Conservation (phyloP, 2,113 vertebrate species). For the Carassius carassius region DNA sequence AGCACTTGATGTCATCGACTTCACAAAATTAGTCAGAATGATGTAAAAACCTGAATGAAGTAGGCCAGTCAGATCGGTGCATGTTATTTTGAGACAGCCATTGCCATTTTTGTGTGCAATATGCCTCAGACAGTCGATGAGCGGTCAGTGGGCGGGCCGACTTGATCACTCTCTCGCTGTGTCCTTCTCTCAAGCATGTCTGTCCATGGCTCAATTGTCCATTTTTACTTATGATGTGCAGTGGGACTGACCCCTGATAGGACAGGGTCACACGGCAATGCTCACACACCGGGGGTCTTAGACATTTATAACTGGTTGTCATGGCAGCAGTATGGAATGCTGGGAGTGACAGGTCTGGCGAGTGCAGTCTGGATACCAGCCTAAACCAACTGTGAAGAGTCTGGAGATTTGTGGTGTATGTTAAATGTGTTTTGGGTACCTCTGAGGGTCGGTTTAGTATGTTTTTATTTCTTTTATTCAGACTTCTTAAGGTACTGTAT, state of each 20-base stretch:
- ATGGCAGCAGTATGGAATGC: conserved; percentile 41
- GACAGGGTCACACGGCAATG: conserved; percentile 31
- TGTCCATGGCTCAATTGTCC: conserved; percentile 22
- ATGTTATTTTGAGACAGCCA: neutral
- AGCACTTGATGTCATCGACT: neutral
- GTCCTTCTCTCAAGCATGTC: conserved; percentile 3
- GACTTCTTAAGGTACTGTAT: too few relatives aligned
- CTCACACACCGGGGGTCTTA: conserved; percentile 8
- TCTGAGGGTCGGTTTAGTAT: neutral
- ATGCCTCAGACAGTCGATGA: conserved; percentile 15
- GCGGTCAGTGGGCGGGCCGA: neutral
- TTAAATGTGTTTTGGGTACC: neutral
- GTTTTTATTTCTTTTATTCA: neutral
- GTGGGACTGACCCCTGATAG: conserved; percentile 36
- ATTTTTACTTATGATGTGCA: conserved; percentile 28
- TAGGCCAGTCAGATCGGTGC: neutral
- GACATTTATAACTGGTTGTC: conserved; percentile 35
- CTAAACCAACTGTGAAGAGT: conserved; percentile 34
- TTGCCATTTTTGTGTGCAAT: conserved; percentile 28
- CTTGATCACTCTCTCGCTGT: neutral
- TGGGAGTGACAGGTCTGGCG: conserved; percentile 29
- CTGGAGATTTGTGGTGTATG: neutral
- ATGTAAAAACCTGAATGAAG: neutral
- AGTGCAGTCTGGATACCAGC: conserved; percentile 23
- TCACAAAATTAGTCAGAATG: neutral